Evolutionary conservation across 2,888 invertebrate genomes (phyloP).

Genomic region (Caenorhabditis wallacei): DNA sequence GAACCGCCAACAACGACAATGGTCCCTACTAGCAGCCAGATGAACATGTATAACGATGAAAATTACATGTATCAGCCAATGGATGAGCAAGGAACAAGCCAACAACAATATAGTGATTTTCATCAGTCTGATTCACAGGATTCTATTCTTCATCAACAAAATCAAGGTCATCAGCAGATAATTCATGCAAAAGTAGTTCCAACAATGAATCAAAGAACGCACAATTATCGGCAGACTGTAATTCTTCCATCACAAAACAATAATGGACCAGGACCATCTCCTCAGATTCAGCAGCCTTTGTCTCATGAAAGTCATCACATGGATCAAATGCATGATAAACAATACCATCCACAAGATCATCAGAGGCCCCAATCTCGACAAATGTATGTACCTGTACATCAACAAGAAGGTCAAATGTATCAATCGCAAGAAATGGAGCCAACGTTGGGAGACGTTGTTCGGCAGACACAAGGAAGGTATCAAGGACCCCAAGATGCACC

Average conservation of each 20-base stretch:
- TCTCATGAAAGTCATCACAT: slow-evolving; percentile 37
- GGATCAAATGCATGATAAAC: slow-evolving; percentile 40
- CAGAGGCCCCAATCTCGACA: slow-evolving; percentile 18
- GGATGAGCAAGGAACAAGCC: slow-evolving; percentile 47
- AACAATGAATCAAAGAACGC: slow-evolving; percentile 30
- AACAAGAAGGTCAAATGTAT: slow-evolving; percentile 26
- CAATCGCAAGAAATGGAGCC: slow-evolving; percentile 32
- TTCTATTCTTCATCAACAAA: slow-evolving; percentile 20
- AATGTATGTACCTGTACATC: slow-evolving; percentile 22
- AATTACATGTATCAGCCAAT: slow-evolving; percentile 37
- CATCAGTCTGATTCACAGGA: slow-evolving; percentile 28
- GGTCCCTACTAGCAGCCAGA: slow-evolving; percentile 41
- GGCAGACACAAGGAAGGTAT: slow-evolving; percentile 39
- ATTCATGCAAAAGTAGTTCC: slow-evolving; percentile 47
- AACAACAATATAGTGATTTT: slow-evolving; percentile 39
- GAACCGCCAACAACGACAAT: slow-evolving; percentile 52
- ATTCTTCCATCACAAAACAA: slow-evolving; percentile 9
- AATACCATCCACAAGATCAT: slow-evolving; percentile 30
- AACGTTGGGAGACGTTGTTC: slow-evolving; percentile 29
- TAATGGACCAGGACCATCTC: slow-evolving; percentile 48
- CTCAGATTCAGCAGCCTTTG: slow-evolving; percentile 26
- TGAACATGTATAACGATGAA: slow-evolving; percentile 25
- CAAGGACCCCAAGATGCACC: slow-evolving; percentile 47
- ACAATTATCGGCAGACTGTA: slow-evolving; percentile 30
- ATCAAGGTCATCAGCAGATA: slow-evolving; percentile 21